phyloP scores from a whole-genome alignment of 2,797 vertebrate genomes.

The Melanogrammus aeglefinus region DNA sequence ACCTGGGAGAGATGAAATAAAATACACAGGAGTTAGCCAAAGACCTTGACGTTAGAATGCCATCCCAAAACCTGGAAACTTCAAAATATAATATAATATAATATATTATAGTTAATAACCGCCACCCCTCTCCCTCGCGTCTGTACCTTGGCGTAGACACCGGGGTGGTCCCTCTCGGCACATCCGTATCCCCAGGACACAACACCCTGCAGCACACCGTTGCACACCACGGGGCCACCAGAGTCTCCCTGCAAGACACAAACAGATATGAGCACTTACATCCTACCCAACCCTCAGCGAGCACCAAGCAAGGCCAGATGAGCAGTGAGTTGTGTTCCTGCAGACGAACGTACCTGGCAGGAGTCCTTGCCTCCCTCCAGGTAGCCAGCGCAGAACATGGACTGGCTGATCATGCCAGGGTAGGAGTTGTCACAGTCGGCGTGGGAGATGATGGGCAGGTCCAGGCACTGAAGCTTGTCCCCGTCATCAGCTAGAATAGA shows the following conservation, averaged over 20 bases:
- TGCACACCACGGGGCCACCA: constrained; percentile 64
- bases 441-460: constrained; percentile 61
- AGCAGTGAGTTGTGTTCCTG: background rate
- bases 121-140: background rate
- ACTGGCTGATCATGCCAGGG: constrained; percentile 59
- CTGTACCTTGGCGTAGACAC: constrained; percentile 60
- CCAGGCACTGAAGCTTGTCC: constrained; percentile 59
- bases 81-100: background rate
- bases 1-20: background rate
- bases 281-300: background rate
- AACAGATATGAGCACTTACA: background rate
- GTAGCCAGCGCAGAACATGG: constrained; percentile 67
- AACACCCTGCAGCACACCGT: constrained; percentile 58
- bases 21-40: background rate
- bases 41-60: background rate
- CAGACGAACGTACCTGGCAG: constrained; percentile 44
- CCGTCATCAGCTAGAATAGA: constrained; percentile 34
- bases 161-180: constrained; percentile 47
- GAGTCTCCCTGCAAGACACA: constrained; percentile 17
- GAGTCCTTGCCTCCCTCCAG: constrained; percentile 59
- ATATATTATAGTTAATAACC: too few species aligned
- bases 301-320: background rate
- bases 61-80: background rate
- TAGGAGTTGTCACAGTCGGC: constrained; percentile 54
- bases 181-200: constrained; percentile 67